phyloP scores from a whole-genome alignment of 2,113 vertebrate genomes.

The Ranitomeya variabilis region DNA sequence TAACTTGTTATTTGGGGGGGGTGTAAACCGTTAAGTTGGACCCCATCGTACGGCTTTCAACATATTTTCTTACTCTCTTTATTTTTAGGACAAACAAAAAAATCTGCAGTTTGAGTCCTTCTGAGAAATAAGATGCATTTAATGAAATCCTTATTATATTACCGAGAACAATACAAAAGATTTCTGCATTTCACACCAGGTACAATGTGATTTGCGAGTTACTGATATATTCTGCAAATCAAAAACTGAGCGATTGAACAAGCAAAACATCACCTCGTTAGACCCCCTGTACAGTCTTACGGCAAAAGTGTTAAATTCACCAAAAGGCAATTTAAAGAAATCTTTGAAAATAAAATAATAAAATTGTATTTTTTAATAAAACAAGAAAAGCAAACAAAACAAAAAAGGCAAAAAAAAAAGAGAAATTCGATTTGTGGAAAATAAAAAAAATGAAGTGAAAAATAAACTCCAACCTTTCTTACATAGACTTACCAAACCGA shows the following conservation, averaged over 20 bases:
- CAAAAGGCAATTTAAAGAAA: neutral
- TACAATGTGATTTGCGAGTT: slow-evolving; percentile 36
- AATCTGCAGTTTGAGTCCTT: neutral
- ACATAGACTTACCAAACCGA: neutral
- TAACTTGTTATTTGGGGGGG: no score
- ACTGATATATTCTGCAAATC: slow-evolving; percentile 30
- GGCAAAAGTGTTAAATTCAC: neutral
- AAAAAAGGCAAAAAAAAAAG: neutral
- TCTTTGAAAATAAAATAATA: neutral
- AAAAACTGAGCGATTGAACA: slow-evolving; percentile 7
- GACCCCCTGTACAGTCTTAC: neutral
- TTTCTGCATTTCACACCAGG: neutral
- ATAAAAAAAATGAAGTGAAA: neutral
- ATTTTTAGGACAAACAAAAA: neutral
- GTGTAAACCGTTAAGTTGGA: no score
- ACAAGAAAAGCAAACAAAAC: neutral
- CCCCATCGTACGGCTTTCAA: no score
- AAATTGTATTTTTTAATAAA: neutral
- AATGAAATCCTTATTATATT: slow-evolving; percentile 42
- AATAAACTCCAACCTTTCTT: neutral
- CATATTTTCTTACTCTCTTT: no score
- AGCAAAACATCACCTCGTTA: slow-evolving; percentile 5
- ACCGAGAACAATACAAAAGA: neutral
- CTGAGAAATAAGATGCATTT: slow-evolving; percentile 20
- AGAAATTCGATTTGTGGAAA: neutral